phyloP scores from a whole-genome alignment of 2,797 vertebrate species.

The Myotis daubentonii region DNA sequence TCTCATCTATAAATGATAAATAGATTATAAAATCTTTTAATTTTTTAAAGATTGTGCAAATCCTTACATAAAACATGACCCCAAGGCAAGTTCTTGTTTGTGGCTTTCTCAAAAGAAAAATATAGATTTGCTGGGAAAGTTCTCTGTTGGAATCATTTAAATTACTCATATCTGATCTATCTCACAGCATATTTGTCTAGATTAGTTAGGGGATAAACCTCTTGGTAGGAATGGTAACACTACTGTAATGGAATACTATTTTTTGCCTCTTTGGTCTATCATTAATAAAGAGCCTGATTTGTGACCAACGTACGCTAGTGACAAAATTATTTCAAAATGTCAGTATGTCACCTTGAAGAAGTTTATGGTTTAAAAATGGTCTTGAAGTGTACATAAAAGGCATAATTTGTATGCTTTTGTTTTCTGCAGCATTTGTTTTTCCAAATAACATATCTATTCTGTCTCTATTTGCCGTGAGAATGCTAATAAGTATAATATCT shows the following conservation, averaged over 20 bases:
- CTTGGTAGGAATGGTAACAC: background rate
- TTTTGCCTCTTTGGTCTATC: background rate
- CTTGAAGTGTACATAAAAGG: background rate
- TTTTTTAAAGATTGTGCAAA: background rate
- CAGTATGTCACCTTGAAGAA: conserved; percentile 28
- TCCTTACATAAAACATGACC: background rate
- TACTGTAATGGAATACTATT: background rate
- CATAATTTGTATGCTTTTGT: conserved; percentile 25
- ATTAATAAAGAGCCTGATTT: background rate
- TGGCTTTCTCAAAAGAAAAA: background rate
- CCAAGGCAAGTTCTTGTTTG: background rate
- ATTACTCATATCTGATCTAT: background rate
- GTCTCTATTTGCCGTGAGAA: conserved; percentile 10
- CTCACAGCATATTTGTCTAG: background rate
- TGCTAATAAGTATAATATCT: background rate
- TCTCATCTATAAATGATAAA: background rate
- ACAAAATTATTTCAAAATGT: conserved; percentile 55
- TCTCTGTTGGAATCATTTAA: background rate
- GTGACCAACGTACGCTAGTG: background rate
- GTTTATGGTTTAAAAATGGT: conserved; percentile 43
- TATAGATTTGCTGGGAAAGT: background rate
- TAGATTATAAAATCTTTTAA: background rate
- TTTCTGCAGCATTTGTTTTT: background rate
- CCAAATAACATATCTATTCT: conserved; percentile 27
- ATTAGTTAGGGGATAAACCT: background rate